A percentile compares a stretch with the other conserved stretches of the same genome.
Evolutionary conservation across 2,113 vertebrate species (phyloP).

Genomic region (Tupaia chinensis): DNA sequence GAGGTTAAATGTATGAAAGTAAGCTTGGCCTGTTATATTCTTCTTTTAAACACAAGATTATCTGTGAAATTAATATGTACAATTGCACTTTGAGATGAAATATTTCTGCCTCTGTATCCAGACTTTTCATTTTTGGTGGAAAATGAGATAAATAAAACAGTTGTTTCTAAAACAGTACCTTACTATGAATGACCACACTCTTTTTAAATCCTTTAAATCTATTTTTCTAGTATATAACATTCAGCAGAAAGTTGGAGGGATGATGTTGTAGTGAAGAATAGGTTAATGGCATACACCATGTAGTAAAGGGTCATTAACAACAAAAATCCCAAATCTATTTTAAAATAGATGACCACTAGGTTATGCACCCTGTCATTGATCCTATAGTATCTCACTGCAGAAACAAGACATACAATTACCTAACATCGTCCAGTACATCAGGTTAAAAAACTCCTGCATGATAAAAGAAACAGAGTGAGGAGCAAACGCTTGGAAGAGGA

Average conservation of each 20-base stretch:
- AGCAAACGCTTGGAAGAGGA: too few species aligned
- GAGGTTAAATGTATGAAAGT: background rate
- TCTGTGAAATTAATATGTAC: background rate
- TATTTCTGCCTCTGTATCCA: background rate
- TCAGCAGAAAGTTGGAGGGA: background rate
- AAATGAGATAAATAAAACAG: background rate
- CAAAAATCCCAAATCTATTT: background rate
- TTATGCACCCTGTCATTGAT: background rate
- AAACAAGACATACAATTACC: background rate
- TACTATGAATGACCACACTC: background rate
- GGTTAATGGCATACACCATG: background rate
- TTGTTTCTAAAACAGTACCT: background rate
- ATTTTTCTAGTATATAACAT: background rate
- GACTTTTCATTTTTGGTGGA: background rate
- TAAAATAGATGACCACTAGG: background rate
- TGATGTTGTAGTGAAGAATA: background rate
- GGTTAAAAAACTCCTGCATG: too few species aligned
- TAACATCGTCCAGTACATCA: background rate
- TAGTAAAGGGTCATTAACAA: background rate
- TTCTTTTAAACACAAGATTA: background rate
- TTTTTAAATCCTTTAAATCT: background rate
- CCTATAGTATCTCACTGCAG: background rate
- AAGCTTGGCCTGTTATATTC: background rate
- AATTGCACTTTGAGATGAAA: background rate
- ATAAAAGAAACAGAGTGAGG: too few species aligned